Base-by-base conservation (phyloP, 2,113 vertebrate genomes). In the Lipotes vexillifer region DNA sequence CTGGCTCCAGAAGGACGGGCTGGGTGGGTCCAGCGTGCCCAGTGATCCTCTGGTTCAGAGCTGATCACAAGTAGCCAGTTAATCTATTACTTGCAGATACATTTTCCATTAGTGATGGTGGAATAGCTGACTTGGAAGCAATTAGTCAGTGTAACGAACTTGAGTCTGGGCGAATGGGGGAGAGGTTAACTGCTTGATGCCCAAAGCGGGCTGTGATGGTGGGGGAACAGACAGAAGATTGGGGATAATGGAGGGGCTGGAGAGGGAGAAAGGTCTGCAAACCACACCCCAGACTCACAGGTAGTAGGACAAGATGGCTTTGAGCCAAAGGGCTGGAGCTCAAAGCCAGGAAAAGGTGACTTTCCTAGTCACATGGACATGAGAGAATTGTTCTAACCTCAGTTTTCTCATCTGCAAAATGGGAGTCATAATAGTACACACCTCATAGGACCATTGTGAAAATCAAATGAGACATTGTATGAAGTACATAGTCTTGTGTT, bases 141-240 rank as follows among this genome's bases (percentile, higher is more conserved):
- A 97, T 98, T 98, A 98, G 97, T 96, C 55, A 57, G 97, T 31
- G 52, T 97, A 98, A 98, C 97, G 97, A 98, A 98, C 96, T 97
- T 86, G 27, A 97, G 86, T 20, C 77, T 97, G 85, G 97, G 20
- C 2, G 96, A 77, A n/a, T 8, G 1, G 87, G 82, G 90, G 57
- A 94, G 90, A 63, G 0, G 5, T 97, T 98, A 98, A 97, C 97
- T 72, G 97, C 11, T 91, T 88, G 74, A 36, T 5, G 89, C 36
- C 97, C 0, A 3, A 14, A 71, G 0, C 0, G 89, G 68, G 36
- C 9, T 2, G 3, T 20, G 1, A 10, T 0, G n/a, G 38, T 6
- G 21, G 3, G 44, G 49, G 36, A 38, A 31, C 25, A 13, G 23
- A 25, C 12, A 12, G 82, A 93, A 33, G 88, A 27, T 8, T 21